Conservation (phyloP, 2,113 vertebrate species). For the Gambusia holbrooki region DNA sequence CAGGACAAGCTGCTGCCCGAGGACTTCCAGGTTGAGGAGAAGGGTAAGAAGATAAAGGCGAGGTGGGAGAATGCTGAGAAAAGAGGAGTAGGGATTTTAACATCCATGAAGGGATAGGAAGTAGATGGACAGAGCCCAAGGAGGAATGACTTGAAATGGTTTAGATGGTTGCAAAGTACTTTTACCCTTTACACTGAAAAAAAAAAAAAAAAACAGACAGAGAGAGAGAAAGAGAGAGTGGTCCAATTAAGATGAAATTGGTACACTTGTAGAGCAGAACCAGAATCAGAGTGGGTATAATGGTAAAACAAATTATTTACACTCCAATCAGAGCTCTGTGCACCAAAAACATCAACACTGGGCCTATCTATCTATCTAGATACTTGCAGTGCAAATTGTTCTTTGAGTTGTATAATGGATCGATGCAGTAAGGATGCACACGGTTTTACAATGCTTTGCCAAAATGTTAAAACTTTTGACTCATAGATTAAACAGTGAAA, state of each 20-base stretch:
- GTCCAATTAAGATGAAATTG: neutral
- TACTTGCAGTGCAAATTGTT: neutral
- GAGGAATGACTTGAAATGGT: neutral
- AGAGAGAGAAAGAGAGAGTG: too few relatives aligned
- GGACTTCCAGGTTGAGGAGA: conserved; percentile 89
- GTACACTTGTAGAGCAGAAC: neutral
- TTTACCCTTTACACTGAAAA: neutral
- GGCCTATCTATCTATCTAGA: too few relatives aligned
- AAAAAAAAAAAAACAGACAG: neutral
- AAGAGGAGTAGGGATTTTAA: conserved; percentile 9
- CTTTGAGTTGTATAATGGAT: neutral
- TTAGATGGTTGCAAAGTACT: neutral
- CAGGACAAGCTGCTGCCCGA: conserved; percentile 95
- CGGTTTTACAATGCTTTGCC: neutral
- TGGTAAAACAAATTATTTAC: too few relatives aligned
- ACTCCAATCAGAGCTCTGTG: too few relatives aligned
- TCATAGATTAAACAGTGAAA: neutral
- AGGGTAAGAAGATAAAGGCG: conserved; percentile 77
- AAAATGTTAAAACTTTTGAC: neutral
- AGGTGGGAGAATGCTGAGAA: neutral
- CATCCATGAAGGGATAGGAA: neutral
- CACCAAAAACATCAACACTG: too few relatives aligned
- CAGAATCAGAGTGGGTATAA: neutral
- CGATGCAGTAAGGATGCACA: too few relatives aligned
- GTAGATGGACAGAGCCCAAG: neutral